phyloP scores from a whole-genome alignment of 2,888 invertebrate genomes.

The Trichacis sp. region DNA sequence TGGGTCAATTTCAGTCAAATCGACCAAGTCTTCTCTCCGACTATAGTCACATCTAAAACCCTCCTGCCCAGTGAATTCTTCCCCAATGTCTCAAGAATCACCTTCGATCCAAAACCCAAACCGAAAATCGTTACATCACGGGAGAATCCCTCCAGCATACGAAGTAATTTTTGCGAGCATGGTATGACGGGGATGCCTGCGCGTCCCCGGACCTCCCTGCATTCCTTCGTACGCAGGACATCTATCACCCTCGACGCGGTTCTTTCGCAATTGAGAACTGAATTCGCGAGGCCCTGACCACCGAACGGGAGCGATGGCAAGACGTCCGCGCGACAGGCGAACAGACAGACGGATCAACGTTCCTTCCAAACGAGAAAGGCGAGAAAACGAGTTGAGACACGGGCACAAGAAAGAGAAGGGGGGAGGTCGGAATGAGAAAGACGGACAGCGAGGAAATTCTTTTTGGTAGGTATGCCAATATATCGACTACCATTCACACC shows the following conservation, averaged over 20 bases:
- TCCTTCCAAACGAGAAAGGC: conserved; percentile 38
- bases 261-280: conserved; percentile 62
- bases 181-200: conserved; percentile 32
- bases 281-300: conserved; percentile 51
- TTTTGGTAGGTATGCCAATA: conserved; percentile 69
- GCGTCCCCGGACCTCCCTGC: conserved; percentile 47
- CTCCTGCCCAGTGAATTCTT: too few species aligned
- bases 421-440: conserved; percentile 31
- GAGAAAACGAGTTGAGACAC: conserved; percentile 35
- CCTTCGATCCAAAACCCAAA: too few species aligned
- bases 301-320: conserved; percentile 42
- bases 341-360: conserved; percentile 50
- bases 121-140: too few species aligned
- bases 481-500: conserved; percentile 59
- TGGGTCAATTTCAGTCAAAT: too few species aligned
- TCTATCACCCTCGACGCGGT: conserved; percentile 61
- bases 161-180: too few species aligned
- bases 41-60: too few species aligned
- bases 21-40: too few species aligned
- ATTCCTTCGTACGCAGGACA: conserved; percentile 63
- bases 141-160: too few species aligned
- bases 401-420: conserved; percentile 28
- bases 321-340: conserved; percentile 45
- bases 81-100: too few species aligned
- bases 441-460: conserved; percentile 63